Conservation (phyloP, 2,797 vertebrate species). For the Rhinichthys osculus region DNA sequence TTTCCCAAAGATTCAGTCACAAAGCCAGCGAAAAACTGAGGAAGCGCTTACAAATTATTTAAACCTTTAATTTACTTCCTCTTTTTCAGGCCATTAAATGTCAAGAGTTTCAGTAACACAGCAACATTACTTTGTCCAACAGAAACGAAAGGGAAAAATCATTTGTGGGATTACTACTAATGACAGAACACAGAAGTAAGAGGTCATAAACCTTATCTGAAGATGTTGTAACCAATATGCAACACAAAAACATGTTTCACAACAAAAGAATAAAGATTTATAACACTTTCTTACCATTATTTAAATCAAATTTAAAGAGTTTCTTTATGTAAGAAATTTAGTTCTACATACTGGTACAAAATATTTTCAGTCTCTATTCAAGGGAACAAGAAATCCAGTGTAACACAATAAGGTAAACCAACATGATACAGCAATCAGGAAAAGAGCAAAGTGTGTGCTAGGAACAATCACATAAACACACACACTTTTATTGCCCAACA, state of each 20-base stretch:
- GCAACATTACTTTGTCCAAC: background rate
- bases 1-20: background rate
- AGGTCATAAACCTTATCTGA: conserved; percentile 14
- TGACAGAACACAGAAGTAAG: background rate
- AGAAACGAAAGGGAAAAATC: background rate
- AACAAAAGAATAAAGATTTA: background rate
- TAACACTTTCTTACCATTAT: background rate
- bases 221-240: conserved; percentile 5
- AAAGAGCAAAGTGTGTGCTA: conserved; percentile 19
- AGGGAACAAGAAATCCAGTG: background rate
- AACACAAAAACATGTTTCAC: conserved; percentile 18
- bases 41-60: background rate
- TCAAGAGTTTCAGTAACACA: conserved; percentile 3
- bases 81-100: background rate
- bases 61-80: conserved; percentile 1
- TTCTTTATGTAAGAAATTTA: background rate
- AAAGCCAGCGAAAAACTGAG: background rate
- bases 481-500: background rate
- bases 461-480: background rate
- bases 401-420: background rate
- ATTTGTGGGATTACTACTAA: conserved; percentile 1
- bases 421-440: conserved; percentile 6
- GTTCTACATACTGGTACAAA: background rate
- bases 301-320: background rate
- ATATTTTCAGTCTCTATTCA: background rate